Evolutionary conservation across 1,140 invertebrate species (phyloP), one percentile per base, ranked within the genome.

Genomic region (Drosophila kikkawai): DNA sequence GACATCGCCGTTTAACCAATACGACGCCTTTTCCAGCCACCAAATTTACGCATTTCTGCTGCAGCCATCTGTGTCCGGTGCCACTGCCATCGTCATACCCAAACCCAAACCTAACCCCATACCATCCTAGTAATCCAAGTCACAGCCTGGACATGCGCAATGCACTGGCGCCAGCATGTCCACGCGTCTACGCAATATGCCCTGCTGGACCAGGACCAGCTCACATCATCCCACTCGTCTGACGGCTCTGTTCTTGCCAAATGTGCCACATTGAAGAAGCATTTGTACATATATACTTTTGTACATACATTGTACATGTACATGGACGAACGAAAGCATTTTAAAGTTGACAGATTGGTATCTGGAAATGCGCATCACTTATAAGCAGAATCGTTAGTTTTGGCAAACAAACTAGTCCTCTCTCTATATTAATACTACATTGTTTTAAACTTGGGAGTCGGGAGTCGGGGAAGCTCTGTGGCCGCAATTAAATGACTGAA

Each of bases 11-110:
- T 50, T 39, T 65, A 42, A 66, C 32, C 32, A 63, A 39, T 48
- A 8, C 47, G 57, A 66, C 64, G 55, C 65, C 59, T 73, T 80
- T 82, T 65, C 60, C 45, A 64, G 57, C 36, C 69, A 70, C 68
- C 76, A 75, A 85, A 82, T 69, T 76, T 80, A 82, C 76, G 79
- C 60, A 58, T 84, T 66, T 67, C 22, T 42, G 17, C 22, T 47
- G 51, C 39, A 45, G 41, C 81, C 71, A 83, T 59, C 57, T 83
- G 81, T 67, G 81, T 29, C 60, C 51, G 61, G 44, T 50, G 55
- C 26, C 44, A 44, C 56, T 26, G 12, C 5, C 34, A 75, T 13
- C 11, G 11, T 12, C 36, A n/a, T 50, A 39, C 48, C 47, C 60
- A 41, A 26, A 15, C 32, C 15, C 7, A 50, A 17, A 19, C 32